These are phyloP conservation scores for Rhyzopertha dominica DNA, from an alignment of 1,140 invertebrate species.

Conservation along the genomic window DNA sequence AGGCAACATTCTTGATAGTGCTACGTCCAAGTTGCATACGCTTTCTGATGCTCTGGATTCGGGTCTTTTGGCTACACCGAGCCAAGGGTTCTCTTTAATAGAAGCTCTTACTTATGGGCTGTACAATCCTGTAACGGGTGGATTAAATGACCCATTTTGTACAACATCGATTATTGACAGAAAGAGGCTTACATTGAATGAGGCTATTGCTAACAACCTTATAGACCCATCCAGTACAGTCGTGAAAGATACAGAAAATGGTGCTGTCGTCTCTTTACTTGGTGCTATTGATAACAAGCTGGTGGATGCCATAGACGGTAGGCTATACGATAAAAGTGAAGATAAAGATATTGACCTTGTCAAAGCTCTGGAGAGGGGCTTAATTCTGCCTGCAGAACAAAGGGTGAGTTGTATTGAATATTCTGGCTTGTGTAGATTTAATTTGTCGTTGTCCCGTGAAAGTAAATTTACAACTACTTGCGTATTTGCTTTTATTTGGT, in stretches of 20 bases:
- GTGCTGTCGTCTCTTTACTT: slow-evolving; percentile 68
- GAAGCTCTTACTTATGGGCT: slow-evolving; percentile 77
- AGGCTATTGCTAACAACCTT: slow-evolving; percentile 70
- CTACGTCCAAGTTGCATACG: slow-evolving; percentile 72
- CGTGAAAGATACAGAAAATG: slow-evolving; percentile 72
- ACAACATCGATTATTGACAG: slow-evolving; percentile 60
- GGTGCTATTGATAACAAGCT: slow-evolving; percentile 71
- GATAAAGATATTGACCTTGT: slow-evolving; percentile 68
- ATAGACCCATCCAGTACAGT: slow-evolving; percentile 81
- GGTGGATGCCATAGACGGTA: slow-evolving; percentile 69
- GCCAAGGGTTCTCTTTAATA: slow-evolving; percentile 70
- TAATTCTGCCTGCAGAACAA: slow-evolving; percentile 82
- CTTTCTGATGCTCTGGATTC: slow-evolving; percentile 68
- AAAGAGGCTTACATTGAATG: slow-evolving; percentile 66
- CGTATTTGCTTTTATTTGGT: too few species aligned
- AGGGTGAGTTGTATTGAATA: slow-evolving; percentile 67
- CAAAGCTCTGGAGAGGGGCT: slow-evolving; percentile 81
- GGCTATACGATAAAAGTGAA: slow-evolving; percentile 60
- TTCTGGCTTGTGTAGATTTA: too few species aligned
- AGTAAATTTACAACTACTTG: too few species aligned
- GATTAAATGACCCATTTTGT: slow-evolving; percentile 74
- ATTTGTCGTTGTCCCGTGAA: not conserved
- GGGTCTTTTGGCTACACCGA: slow-evolving; percentile 70
- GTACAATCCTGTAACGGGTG: slow-evolving; percentile 74
- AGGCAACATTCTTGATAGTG: slow-evolving; percentile 74